phyloP scores from a whole-genome alignment of 2,888 invertebrate species.

The Drosophila pseudotalamancana region DNA sequence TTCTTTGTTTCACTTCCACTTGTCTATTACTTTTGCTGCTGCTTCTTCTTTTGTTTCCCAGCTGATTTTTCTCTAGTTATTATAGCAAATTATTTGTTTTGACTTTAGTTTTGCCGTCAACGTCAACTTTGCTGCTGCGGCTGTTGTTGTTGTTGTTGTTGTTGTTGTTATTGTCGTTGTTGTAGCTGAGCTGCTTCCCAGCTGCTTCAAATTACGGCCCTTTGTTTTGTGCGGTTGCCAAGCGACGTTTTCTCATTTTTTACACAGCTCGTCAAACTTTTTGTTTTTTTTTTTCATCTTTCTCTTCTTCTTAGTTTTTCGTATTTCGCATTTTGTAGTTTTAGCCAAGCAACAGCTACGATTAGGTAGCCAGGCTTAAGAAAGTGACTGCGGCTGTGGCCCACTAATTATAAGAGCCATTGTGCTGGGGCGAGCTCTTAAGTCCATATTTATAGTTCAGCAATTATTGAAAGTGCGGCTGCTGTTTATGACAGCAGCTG shows the following conservation, averaged over 20 bases:
- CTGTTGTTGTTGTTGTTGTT: constrained; percentile 17
- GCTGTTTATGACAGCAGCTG: constrained; percentile 35
- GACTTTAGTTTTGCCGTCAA: constrained; percentile 69
- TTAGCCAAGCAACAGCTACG: constrained; percentile 32
- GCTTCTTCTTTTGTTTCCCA: constrained; percentile 41
- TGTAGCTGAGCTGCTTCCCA: constrained; percentile 55
- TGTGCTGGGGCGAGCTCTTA: constrained; percentile 29
- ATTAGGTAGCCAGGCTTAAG: constrained; percentile 58
- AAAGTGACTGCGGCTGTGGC: constrained; percentile 44
- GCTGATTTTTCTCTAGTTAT: constrained; percentile 69
- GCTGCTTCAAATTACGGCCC: constrained; percentile 75
- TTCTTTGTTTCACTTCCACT: constrained; percentile 70
- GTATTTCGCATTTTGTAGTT: constrained; percentile 31
- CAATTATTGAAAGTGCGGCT: constrained; percentile 41
- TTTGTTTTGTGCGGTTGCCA: constrained; percentile 63
- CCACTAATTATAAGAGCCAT: constrained; percentile 67
- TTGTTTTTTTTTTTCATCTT: constrained; percentile 18
- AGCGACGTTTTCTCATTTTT: constrained; percentile 56
- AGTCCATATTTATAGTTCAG: constrained; percentile 41
- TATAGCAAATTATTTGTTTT: constrained; percentile 79
- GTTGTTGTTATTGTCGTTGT: constrained; percentile 20
- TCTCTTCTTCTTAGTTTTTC: too few species aligned
- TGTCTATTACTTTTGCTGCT: constrained; percentile 60
- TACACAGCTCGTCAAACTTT: constrained; percentile 36
- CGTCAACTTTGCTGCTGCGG: constrained; percentile 33